Evolutionary conservation across 2,888 invertebrate species (phyloP).

Genomic region (Phengaris alcon): DNA sequence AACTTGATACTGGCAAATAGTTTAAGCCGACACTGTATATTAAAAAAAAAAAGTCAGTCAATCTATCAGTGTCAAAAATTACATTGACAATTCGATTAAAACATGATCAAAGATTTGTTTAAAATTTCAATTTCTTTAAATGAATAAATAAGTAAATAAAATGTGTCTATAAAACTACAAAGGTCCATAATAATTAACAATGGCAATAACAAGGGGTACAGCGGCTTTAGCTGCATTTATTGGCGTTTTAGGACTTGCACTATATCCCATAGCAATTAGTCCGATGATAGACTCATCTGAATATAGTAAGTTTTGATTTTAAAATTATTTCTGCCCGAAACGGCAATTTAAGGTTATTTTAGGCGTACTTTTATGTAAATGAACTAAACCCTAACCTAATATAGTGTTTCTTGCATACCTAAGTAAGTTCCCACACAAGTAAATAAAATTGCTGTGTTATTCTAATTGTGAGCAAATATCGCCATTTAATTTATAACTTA

Average conservation of each 20-base stretch:
- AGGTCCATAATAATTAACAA: neutral
- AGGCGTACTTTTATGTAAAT: too few relatives aligned
- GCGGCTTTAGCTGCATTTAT: constrained; percentile 77
- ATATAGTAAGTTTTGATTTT: constrained; percentile 74
- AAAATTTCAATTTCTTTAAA: too few relatives aligned
- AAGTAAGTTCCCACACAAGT: neutral
- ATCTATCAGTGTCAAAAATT: neutral
- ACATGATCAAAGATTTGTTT: neutral
- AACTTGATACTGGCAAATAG: too few relatives aligned
- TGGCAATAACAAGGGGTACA: constrained; percentile 61
- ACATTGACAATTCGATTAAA: neutral
- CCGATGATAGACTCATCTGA: constrained; percentile 82
- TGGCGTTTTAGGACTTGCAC: constrained; percentile 72
- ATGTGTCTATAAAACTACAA: too few relatives aligned
- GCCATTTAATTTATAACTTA: neutral
- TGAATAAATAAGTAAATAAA: too few relatives aligned
- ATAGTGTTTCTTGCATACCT: neutral
- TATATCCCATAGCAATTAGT: constrained; percentile 81
- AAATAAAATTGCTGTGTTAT: neutral
- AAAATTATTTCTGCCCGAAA: neutral
- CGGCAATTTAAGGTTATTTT: too few relatives aligned
- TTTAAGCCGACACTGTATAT: too few relatives aligned
- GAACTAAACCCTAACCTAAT: too few relatives aligned
- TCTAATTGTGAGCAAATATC: neutral
- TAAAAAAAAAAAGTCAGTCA: neutral